Base-by-base conservation (phyloP, 2,113 vertebrate genomes). In the Hylia prasina region DNA sequence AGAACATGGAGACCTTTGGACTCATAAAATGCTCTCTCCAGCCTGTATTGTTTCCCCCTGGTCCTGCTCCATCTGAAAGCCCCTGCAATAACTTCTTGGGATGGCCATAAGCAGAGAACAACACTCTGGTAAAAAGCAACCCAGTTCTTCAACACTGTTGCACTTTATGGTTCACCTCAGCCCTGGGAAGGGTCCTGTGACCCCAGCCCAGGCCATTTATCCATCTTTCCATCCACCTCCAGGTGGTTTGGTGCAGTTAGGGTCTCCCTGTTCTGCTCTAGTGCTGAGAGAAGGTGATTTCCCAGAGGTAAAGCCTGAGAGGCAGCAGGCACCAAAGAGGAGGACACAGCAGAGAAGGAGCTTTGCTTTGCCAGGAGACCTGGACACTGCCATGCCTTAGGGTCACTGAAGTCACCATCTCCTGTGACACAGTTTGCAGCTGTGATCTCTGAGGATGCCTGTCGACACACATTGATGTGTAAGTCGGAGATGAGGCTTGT, bases 61-160 rank as follows among this genome's bases (percentile, higher is more conserved):
- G 20, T 56, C 47, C 66, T 80, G 39, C 40, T 90, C 33, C n/a
- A 10, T 63, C 56, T 75, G 72, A 35, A 70, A 90, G 37, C 47
- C 60, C 44, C 31, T 33, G 11, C 23, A 25, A 1, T 53, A 79
- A 39, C 35, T 72, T 65, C 15, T 4, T 37, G 57, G 27, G 53
- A 53, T 16, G 25, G 40, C n/a, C 13, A 9, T 45, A 31, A 50
- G 27, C 47, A 79, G 50, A 71, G 28, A n/a, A 47, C 53, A 86
- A 0, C 2, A 4, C 0, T 1, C 30, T 66, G 33, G 7, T 13
- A 10, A 48, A 50, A 44, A 39, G 2, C 17, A 51, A 3, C 13
- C 19, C 24, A 9, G 8, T 47, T 91, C 45, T 79, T 84, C 28
- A 87, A 2, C 20, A 7, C 2, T 23, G 5, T 20, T 68, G 21